Conservation (phyloP, 2,888 invertebrate species). For the Ceramica pisi region DNA sequence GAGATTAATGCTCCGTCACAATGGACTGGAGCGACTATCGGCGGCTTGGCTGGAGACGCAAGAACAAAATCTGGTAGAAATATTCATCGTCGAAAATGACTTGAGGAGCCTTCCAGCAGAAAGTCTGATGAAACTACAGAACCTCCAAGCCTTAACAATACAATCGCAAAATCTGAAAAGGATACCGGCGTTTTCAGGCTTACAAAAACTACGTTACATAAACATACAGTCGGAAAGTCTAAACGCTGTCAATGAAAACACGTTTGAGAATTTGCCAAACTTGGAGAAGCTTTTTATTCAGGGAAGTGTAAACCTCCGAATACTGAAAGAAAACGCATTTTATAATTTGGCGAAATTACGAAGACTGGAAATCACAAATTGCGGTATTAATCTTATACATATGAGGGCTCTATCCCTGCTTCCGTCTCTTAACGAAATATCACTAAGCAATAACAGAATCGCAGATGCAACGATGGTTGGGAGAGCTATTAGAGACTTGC, state of each 20-base stretch:
- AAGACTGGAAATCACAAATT: conserved; percentile 94
- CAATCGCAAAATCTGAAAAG: conserved; percentile 94
- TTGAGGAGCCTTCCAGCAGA: conserved; percentile 95
- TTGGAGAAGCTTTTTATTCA: conserved; percentile 94
- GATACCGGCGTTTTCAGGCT: conserved; percentile 93
- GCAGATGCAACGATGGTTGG: conserved; percentile 96
- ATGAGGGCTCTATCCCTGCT: conserved; percentile 94
- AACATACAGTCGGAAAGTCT: conserved; percentile 93
- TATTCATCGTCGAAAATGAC: conserved; percentile 96
- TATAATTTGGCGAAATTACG: conserved; percentile 93
- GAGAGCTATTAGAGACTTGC: conserved; percentile 94
- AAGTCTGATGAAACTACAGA: conserved; percentile 93
- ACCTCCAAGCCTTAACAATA: conserved; percentile 95
- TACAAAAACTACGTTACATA: conserved; percentile 93
- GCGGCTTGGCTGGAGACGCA: conserved; percentile 95
- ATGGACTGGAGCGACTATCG: conserved; percentile 95
- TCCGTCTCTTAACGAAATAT: conserved; percentile 93
- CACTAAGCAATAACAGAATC: conserved; percentile 93
- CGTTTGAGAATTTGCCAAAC: conserved; percentile 93
- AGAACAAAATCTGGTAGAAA: conserved; percentile 94
- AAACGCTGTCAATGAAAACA: conserved; percentile 92
- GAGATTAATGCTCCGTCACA: conserved; percentile 95
- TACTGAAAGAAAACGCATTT: conserved; percentile 94
- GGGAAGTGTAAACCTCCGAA: conserved; percentile 92
- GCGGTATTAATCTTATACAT: conserved; percentile 95